phyloP scores from a whole-genome alignment of 2,113 vertebrate species.

The Zosterops borbonicus region DNA sequence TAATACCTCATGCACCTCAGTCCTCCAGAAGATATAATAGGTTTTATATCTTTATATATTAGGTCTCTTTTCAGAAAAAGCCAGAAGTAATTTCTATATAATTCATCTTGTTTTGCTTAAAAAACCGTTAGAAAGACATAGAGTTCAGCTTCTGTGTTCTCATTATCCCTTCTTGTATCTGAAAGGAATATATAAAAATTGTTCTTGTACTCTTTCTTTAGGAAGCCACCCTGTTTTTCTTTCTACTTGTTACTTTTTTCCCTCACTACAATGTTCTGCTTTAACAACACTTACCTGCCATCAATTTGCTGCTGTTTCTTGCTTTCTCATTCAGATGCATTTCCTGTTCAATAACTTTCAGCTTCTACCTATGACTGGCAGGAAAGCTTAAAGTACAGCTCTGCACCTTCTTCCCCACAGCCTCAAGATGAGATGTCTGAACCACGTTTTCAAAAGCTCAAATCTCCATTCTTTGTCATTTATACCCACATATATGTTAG shows the following conservation, averaged over 20 bases:
- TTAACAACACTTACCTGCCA: conserved; percentile 9
- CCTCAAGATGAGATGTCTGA: neutral
- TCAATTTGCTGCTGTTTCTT: conserved; percentile 21
- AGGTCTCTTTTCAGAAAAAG: neutral
- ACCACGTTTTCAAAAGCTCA: neutral
- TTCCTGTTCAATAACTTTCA: conserved; percentile 5
- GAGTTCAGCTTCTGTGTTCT: neutral
- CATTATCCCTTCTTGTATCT: neutral
- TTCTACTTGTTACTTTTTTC: neutral
- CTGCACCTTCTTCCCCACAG: conserved; percentile 46
- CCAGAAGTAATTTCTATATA: neutral
- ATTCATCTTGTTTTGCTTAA: neutral
- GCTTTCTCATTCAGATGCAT: conserved; percentile 23
- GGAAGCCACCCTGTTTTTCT: neutral
- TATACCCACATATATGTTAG: conserved; percentile 57
- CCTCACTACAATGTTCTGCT: neutral
- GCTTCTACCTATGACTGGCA: conserved; percentile 31
- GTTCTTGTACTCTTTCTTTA: conserved; percentile 23
- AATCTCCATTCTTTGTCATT: conserved; percentile 61
- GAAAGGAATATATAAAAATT: conserved; percentile 40
- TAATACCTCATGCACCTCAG: neutral
- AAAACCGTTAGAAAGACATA: neutral
- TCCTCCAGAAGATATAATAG: neutral
- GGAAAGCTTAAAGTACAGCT: neutral
- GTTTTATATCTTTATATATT: neutral